Evolutionary conservation across 2,888 invertebrate genomes (phyloP).

Genomic region (Scrobipalpa atriplicella): DNA sequence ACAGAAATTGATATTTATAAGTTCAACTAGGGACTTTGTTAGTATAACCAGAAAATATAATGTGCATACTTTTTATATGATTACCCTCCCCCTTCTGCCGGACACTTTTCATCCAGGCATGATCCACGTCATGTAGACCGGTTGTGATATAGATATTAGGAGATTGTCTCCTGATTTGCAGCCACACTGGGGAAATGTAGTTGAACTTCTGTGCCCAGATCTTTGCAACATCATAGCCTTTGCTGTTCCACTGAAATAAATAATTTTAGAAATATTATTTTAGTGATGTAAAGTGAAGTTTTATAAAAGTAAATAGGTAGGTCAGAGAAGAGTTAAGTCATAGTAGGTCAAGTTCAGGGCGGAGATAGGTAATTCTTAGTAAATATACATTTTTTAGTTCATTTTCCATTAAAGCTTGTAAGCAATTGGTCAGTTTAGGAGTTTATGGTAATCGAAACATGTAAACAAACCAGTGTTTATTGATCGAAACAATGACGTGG

Average conservation of each 20-base stretch:
- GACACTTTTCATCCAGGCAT: slow-evolving; percentile 90
- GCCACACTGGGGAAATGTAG: slow-evolving; percentile 97
- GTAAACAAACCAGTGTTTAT: slow-evolving; percentile 2
- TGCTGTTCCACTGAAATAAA: slow-evolving; percentile 93
- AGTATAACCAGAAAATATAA: neutral
- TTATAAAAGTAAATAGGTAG: too few relatives aligned
- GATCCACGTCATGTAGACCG: slow-evolving; percentile 92
- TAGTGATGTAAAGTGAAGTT: too few relatives aligned
- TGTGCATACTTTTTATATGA: slow-evolving; percentile 81
- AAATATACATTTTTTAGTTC: too few relatives aligned
- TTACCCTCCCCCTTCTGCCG: slow-evolving; percentile 81
- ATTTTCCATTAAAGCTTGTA: too few relatives aligned
- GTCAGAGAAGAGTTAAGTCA: too few relatives aligned
- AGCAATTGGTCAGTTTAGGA: neutral
- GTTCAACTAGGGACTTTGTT: too few relatives aligned
- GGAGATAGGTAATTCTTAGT: too few relatives aligned
- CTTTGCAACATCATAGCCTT: slow-evolving; percentile 96
- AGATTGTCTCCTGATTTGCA: slow-evolving; percentile 89
- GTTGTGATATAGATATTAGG: slow-evolving; percentile 85
- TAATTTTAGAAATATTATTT: neutral
- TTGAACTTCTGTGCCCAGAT: slow-evolving; percentile 94
- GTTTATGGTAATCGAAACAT: neutral
- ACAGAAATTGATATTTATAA: too few relatives aligned
- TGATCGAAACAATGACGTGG: neutral
- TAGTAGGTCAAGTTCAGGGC: too few relatives aligned